These are phyloP conservation scores for Nymphalis io DNA, from an alignment of 1,140 invertebrate species.

Conservation along the genomic window DNA sequence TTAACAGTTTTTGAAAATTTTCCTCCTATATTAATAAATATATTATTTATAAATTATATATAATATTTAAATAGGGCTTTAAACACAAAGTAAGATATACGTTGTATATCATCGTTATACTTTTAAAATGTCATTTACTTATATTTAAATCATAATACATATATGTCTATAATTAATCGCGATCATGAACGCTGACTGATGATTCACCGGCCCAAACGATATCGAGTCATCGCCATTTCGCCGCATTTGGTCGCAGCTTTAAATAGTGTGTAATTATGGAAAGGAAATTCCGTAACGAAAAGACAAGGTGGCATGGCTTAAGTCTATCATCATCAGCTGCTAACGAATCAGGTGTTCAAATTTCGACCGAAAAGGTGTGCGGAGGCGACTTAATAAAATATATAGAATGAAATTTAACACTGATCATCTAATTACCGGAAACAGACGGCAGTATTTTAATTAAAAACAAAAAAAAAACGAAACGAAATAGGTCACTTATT, in stretches of 20 bases:
- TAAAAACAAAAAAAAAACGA: constrained; percentile 39
- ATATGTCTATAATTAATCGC: constrained; percentile 16
- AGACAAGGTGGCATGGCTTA: constrained; percentile 59
- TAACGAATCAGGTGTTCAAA: constrained; percentile 68
- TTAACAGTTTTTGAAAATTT: too few relatives aligned
- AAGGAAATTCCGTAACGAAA: constrained; percentile 73
- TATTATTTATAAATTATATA: too few relatives aligned
- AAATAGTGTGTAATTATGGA: constrained; percentile 63
- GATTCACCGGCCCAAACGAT: constrained; percentile 21
- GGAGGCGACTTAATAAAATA: constrained; percentile 53
- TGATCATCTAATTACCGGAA: constrained; percentile 72
- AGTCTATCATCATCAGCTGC: constrained; percentile 63
- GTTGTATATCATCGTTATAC: background rate
- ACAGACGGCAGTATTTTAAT: constrained; percentile 60
- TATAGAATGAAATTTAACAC: constrained; percentile 58
- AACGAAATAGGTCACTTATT: constrained; percentile 68
- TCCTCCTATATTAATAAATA: too few relatives aligned
- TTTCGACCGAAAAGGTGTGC: constrained; percentile 72
- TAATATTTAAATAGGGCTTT: too few relatives aligned
- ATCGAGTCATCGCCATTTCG: constrained; percentile 22
- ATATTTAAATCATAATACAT: constrained; percentile 6
- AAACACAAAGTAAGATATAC: background rate
- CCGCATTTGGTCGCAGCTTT: constrained; percentile 25
- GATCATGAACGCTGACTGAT: constrained; percentile 19
- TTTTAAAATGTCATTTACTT: background rate